Evolutionary conservation across 53 echinoderm and acorn worm genomes (phyloP).

Genomic region (Hippasteria phrygiana): DNA sequence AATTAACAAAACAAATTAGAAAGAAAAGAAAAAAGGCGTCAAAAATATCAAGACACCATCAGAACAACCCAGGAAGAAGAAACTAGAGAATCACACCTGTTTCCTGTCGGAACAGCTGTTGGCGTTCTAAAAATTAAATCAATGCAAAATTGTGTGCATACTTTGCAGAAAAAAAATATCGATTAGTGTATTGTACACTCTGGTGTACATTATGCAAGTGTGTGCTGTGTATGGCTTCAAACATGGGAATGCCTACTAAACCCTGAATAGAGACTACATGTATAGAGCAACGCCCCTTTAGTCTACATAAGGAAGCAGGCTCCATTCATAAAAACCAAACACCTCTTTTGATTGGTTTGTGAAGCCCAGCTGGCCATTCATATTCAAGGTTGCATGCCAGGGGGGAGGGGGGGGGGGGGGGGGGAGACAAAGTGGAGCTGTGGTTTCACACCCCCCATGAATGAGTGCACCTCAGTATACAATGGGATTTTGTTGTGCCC

Average conservation of each 20-base stretch:
- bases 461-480: not conserved
- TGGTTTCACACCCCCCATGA: not conserved
- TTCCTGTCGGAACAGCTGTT: too few relatives aligned
- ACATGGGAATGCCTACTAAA: not conserved
- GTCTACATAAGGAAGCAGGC: constrained; percentile 22
- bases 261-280: not conserved
- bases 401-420: not conserved
- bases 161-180: too few relatives aligned
- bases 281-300: constrained; percentile 15
- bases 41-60: too few relatives aligned
- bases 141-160: too few relatives aligned
- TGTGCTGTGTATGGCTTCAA: not conserved
- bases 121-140: too few relatives aligned
- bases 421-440: too few relatives aligned
- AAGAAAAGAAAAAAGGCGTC: too few relatives aligned
- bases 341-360: constrained; percentile 45
- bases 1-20: too few relatives aligned
- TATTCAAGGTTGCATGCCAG: constrained; percentile 10
- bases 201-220: too few relatives aligned
- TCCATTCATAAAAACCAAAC: constrained; percentile 53
- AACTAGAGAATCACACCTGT: too few relatives aligned
- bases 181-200: too few relatives aligned
- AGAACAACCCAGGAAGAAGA: too few relatives aligned
- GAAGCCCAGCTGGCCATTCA: constrained; percentile 32
- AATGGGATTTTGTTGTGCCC: not conserved